Conservation (phyloP, 2,888 invertebrate genomes). For the Hypolimnas misippus region DNA sequence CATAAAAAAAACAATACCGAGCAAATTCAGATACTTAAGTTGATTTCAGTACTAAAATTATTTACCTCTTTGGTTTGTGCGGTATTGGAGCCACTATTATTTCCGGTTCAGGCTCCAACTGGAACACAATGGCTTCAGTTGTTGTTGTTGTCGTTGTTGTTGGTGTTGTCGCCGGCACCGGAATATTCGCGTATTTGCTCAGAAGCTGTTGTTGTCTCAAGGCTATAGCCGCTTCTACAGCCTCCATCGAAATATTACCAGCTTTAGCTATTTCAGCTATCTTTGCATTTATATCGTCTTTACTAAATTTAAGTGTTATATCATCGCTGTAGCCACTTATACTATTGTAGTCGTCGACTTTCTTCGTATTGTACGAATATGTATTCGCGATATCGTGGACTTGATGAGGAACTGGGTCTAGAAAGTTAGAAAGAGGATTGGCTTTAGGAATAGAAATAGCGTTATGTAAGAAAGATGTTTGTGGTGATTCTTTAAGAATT, state of each 20-base stretch:
- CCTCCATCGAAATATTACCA: slow-evolving; percentile 91
- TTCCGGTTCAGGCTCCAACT: slow-evolving; percentile 70
- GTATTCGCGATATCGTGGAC: slow-evolving; percentile 68
- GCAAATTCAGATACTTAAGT: too few species aligned
- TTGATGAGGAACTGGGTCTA: slow-evolving; percentile 79
- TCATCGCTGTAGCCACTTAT: slow-evolving; percentile 78
- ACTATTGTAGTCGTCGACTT: slow-evolving; percentile 77
- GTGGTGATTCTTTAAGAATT: slow-evolving; percentile 61
- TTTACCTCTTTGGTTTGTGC: slow-evolving; percentile 72
- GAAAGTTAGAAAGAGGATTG: slow-evolving; percentile 78
- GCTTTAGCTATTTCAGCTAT: slow-evolving; percentile 85
- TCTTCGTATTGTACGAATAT: slow-evolving; percentile 67
- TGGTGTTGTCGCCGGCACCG: slow-evolving; percentile 75
- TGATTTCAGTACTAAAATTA: too few species aligned
- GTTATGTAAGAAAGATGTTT: slow-evolving; percentile 50
- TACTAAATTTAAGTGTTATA: slow-evolving; percentile 67
- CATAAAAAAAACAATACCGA: too few species aligned
- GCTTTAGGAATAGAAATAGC: slow-evolving; percentile 60
- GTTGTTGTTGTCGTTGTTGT: slow-evolving; percentile 75
- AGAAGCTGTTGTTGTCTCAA: slow-evolving; percentile 88
- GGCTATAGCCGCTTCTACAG: slow-evolving; percentile 89
- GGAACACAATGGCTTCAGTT: slow-evolving; percentile 61
- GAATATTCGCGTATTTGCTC: slow-evolving; percentile 81
- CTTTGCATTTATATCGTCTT: slow-evolving; percentile 76
- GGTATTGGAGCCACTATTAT: slow-evolving; percentile 61